Evolutionary conservation across 2,888 invertebrate genomes (phyloP).

Genomic region (Protodeltote pygarga): DNA sequence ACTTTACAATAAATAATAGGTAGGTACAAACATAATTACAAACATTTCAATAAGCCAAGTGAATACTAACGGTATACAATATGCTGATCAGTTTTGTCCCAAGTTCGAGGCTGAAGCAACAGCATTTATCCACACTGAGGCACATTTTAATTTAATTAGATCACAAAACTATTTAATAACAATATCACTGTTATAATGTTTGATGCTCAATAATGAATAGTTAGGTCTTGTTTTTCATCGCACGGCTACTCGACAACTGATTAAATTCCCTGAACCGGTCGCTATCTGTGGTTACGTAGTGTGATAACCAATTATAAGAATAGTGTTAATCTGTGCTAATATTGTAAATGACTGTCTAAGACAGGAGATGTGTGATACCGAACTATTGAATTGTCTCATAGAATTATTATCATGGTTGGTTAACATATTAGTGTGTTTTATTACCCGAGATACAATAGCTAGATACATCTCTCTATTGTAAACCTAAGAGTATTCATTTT

Average conservation of each 20-base stretch:
- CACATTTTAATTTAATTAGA: constrained; percentile 50
- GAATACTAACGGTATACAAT: constrained; percentile 56
- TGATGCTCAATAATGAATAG: background rate
- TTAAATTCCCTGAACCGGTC: constrained; percentile 38
- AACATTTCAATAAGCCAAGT: no score
- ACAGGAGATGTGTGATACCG: no score
- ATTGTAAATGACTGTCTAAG: background rate
- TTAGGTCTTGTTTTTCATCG: constrained; percentile 6
- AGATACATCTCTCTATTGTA: no score
- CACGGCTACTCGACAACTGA: constrained; percentile 41
- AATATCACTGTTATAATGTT: constrained; percentile 2
- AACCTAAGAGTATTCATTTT: no score
- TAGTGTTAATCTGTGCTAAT: constrained; percentile 25
- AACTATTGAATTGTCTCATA: no score
- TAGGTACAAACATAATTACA: no score
- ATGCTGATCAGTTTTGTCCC: constrained; percentile 63
- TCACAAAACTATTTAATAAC: constrained; percentile 12
- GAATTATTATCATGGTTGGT: no score
- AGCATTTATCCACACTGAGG: constrained; percentile 56
- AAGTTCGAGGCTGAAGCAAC: constrained; percentile 59
- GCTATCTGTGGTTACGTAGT: constrained; percentile 38
- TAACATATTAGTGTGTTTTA: no score
- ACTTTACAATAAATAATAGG: no score
- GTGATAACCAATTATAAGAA: constrained; percentile 28
- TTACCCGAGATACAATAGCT: no score